Percentiles rank a stretch among this genome's conserved stretches.
These are phyloP conservation scores for Celastrina argiolus DNA, from an alignment of 2,888 invertebrate species.

Conservation along the genomic window DNA sequence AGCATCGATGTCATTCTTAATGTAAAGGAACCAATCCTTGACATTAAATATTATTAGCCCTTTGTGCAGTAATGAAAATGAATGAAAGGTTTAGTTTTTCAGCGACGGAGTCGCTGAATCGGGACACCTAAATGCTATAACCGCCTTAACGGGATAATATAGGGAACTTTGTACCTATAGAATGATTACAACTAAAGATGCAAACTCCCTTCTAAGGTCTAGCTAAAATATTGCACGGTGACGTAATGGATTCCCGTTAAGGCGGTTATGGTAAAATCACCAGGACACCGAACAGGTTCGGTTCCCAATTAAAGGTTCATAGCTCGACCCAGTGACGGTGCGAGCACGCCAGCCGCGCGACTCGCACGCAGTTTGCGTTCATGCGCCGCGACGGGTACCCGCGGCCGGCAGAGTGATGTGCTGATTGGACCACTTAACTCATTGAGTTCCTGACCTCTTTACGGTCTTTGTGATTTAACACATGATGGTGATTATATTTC, in stretches of 20 bases:
- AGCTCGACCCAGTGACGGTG: background rate
- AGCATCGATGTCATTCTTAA: no score
- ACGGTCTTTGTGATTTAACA: constrained; percentile 30
- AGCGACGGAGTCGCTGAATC: no score
- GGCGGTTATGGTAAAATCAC: background rate
- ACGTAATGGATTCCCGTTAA: constrained; percentile 6
- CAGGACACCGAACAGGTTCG: constrained; percentile 16
- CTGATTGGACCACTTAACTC: constrained; percentile 63
- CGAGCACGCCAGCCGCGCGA: constrained; percentile 22
- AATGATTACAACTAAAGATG: no score
- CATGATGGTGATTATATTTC: constrained; percentile 50
- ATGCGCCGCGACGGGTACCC: constrained; percentile 49
- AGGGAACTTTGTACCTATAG: no score
- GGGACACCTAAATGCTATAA: no score
- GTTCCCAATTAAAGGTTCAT: background rate
- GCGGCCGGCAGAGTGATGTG: constrained; percentile 48
- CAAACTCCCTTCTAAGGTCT: background rate
- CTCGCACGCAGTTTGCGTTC: constrained; percentile 50
- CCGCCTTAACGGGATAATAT: no score
- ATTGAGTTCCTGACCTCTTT: constrained; percentile 41
- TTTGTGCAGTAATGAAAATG: no score
- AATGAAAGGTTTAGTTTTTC: no score
- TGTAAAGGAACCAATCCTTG: no score
- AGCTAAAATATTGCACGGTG: background rate
- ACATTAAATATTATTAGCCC: no score